Conservation (phyloP, 1,140 invertebrate species). For the Hesperophylax magnus region DNA sequence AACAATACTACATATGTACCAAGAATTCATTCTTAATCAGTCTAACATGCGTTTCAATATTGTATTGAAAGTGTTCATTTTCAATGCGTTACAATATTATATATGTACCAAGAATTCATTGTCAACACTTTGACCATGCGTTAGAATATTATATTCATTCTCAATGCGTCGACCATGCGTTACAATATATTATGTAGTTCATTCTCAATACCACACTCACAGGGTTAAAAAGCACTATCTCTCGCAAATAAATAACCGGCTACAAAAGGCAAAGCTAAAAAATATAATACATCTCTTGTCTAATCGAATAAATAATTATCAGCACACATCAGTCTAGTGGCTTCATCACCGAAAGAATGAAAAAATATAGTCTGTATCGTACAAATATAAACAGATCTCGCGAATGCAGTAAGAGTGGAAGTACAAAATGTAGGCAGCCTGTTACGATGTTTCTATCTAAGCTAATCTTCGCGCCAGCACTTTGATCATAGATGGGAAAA, state of each 20-base stretch:
- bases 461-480: constrained; percentile 1
- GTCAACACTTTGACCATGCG: no score
- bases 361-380: constrained; percentile 41
- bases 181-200: neutral
- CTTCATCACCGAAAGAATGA: constrained; percentile 33
- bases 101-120: constrained; percentile 6
- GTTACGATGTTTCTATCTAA: neutral
- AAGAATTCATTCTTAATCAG: no score
- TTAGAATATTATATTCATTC: no score
- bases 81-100: no score
- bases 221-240: constrained; percentile 11
- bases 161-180: no score
- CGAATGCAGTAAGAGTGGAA: constrained; percentile 14
- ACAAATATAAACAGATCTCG: constrained; percentile 34
- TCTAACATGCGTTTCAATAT: no score
- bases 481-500: neutral
- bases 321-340: constrained; percentile 23
- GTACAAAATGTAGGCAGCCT: constrained; percentile 1
- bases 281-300: constrained; percentile 31
- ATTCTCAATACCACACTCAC: constrained; percentile 23
- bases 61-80: no score
- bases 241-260: neutral
- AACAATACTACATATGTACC: no score
- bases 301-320: constrained; percentile 42
- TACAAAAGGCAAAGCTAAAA: constrained; percentile 25